Base-by-base conservation (phyloP, 2,797 vertebrate genomes). In the Sparus aurata region DNA sequence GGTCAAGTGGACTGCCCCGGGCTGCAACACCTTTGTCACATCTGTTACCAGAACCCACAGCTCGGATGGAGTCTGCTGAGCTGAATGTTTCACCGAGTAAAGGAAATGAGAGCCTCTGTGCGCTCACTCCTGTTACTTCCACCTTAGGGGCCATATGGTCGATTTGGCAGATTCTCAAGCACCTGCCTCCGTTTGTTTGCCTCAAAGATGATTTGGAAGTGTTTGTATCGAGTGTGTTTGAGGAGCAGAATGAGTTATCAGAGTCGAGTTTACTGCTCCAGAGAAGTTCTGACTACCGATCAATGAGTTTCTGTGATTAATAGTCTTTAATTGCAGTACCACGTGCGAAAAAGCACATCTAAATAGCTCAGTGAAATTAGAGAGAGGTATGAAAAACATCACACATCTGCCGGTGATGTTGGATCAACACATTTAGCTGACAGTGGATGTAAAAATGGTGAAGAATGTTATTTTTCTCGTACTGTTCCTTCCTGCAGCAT, bases 1-100 rank as follows among this genome's bases (percentile, higher is more conserved):
- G 92, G 91, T 93, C 92, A 93, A 91, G 88, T 55, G 87, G 76
- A 86, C 71, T 63, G 84, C 92, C 76, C 20, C 10, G 7, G 86
- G 91, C 83, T 38, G 50, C 87, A 69, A 90, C 89, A 88, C 88
- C 86, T 89, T 89, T 65, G 85, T 86, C 84, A 76, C 83, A 78
- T 83, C 60, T 79, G 87, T 66, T 79, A 77, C 59, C 84, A 65
- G 86, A 91, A 92, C 73, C 84, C 84, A 58, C 73, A 78, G 89
- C 84, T 67, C 43, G 76, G 77, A 34, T 41, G 73, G 4, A 76
- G 70, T 84, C 75, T 55, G 87, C 80, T 64, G 73, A 84, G 82
- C 74, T 74, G 70, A 75, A 74, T 8, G 55, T 74, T 84, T 75
- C 72, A 47, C 61, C 54, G 57, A 23, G 49, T 58, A 75, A 16